Base-by-base conservation (phyloP, 1,140 invertebrate genomes). In the Tetramorium alpestre region DNA sequence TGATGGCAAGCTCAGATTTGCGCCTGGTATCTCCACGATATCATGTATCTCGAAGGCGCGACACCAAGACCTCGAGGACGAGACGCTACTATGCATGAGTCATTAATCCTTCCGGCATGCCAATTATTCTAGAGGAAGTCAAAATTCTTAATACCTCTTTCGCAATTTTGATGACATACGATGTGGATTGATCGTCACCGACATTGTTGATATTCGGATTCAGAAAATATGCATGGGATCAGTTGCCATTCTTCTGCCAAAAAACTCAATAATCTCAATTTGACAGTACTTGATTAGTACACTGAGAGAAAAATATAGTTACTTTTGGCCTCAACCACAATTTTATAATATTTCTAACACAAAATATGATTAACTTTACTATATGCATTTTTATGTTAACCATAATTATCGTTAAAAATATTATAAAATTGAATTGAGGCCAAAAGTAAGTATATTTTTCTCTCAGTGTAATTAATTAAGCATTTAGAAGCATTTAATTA, bases 1-100 rank as follows among this genome's bases (percentile, higher is more conserved):
- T 87, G 58, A 90, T 82, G 78, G 85, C 85, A 87, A 16, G 7
- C 41, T 41, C 38, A 76, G 73, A 90, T 92, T 89, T 85, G 75
- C 54, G 38, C 33, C 38, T 56, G 13, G 47, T 72, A 69, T 81
- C 65, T 70, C 16, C 25, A 16, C 10, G 47, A 81, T 81, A 33
- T 33, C 33, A 0, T 33, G 0, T 33, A 72, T 22, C 41, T 54
- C 22, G 22, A 81, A 81, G 78, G 41, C 22, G 78, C 78, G 78
- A 81, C 38, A 44, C 1, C 64, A n/a, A 72, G 49, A n/a, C 1
- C 28, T 5, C 64, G 49, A 78, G 58, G 76, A 28, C 76, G 18
- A 41, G 76, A 28, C 76, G 18, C 8, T 16, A 11, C 47, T 22
- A 64, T 1, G 13, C 10, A 13, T 77, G 41, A 77, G 22, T 80